Percentiles rank a stretch among this genome's conserved stretches.
phyloP scores from a whole-genome alignment of 2,797 vertebrate genomes.

The Tragelaphus eurycerus region DNA sequence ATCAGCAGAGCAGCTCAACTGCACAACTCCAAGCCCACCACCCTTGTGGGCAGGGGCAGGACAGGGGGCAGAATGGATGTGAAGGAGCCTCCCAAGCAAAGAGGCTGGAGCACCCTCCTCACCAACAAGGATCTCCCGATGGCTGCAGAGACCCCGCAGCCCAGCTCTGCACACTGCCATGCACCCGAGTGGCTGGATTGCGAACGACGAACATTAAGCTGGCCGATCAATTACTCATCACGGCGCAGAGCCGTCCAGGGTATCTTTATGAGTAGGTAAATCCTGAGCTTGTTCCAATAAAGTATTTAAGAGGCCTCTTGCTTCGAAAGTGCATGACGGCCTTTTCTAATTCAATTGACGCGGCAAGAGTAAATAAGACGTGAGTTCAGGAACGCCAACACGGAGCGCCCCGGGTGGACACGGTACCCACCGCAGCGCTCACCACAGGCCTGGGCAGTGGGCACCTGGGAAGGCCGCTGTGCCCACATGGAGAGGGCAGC shows the following conservation, averaged over 20 bases:
- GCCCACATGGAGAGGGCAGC: accelerated
- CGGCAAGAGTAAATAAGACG: accelerated
- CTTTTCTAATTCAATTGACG: neutral
- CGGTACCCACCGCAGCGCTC: accelerated
- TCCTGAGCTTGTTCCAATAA: neutral
- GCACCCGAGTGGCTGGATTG: accelerated
- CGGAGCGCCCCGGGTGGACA: accelerated
- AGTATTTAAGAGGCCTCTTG: neutral
- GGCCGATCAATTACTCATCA: accelerated
- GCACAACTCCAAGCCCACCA: neutral
- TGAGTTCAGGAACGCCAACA: accelerated
- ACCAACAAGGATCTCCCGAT: accelerated
- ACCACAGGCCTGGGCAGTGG: neutral
- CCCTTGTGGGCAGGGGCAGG: accelerated
- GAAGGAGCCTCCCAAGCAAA: neutral
- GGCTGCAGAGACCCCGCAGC: neutral
- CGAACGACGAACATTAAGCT: accelerated
- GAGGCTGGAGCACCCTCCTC: accelerated
- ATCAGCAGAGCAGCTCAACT: neutral
- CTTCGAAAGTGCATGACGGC: neutral
- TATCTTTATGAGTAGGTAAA: neutral
- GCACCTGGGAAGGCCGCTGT: accelerated
- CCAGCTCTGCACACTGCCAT: accelerated
- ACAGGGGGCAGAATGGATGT: accelerated
- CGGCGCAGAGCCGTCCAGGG: neutral